Evolutionary conservation across 1,140 invertebrate genomes (phyloP).

Genomic region (Lordiphosa clarofinis): DNA sequence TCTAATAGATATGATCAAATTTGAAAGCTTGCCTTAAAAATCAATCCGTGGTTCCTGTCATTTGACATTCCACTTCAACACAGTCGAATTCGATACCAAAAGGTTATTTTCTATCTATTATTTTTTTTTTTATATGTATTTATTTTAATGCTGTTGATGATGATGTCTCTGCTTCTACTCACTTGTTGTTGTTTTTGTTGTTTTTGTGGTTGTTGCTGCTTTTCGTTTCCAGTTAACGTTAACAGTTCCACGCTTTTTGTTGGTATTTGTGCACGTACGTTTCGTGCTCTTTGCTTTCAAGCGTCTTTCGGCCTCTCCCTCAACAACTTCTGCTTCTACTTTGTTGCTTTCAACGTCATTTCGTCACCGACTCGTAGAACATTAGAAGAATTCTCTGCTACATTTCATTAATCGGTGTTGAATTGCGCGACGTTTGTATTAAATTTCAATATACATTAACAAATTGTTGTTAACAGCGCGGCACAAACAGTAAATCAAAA

Average conservation of each 20-base stretch:
- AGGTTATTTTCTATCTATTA: too few relatives aligned
- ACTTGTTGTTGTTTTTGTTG: conserved; percentile 20
- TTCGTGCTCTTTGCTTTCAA: conserved; percentile 27
- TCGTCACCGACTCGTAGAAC: conserved; percentile 39
- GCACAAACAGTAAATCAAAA: conserved; percentile 21
- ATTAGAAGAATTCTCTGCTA: conserved; percentile 21
- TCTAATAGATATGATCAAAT: too few relatives aligned
- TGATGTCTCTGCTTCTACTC: conserved; percentile 24
- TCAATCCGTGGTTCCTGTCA: too few relatives aligned
- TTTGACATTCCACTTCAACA: too few relatives aligned
- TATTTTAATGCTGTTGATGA: conserved; percentile 1
- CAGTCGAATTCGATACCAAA: too few relatives aligned
- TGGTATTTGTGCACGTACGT: conserved; percentile 25
- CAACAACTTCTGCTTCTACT: too few relatives aligned
- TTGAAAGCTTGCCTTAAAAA: too few relatives aligned
- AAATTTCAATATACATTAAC: neutral
- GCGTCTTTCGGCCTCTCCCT: conserved; percentile 4
- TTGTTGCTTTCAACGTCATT: conserved; percentile 41
- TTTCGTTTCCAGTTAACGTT: conserved; percentile 39
- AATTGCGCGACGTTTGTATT: neutral
- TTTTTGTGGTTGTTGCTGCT: conserved; percentile 20
- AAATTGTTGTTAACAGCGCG: neutral
- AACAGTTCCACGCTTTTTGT: conserved; percentile 21
- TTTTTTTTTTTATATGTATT: neutral
- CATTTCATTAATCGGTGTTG: conserved; percentile 5